phyloP scores from a whole-genome alignment of 2,113 vertebrate genomes.

The Glaucomys volans region DNA sequence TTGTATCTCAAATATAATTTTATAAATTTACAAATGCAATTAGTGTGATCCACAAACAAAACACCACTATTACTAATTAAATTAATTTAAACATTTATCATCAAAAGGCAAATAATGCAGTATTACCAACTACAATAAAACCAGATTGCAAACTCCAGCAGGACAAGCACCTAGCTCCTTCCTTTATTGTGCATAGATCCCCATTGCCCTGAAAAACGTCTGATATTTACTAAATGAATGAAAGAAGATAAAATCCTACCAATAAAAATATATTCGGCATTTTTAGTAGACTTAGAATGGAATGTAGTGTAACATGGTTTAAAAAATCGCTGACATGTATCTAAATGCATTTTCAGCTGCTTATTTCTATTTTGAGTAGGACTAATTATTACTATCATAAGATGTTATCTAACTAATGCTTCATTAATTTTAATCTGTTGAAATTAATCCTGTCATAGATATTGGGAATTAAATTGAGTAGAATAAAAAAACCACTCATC shows the following conservation, averaged over 20 bases:
- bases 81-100: background rate
- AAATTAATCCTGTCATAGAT: background rate
- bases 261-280: background rate
- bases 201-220: background rate
- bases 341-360: background rate
- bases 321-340: background rate
- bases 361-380: conserved; percentile 10
- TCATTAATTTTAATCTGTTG: conserved; percentile 44
- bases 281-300: background rate
- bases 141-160: background rate
- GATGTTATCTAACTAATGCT: background rate
- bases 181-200: background rate
- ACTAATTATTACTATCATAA: background rate
- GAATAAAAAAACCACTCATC: background rate
- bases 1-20: background rate
- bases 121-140: background rate
- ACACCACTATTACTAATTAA: background rate
- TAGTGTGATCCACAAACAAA: background rate
- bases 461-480: background rate
- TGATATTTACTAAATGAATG: background rate
- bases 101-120: background rate
- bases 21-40: background rate
- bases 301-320: background rate
- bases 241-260: background rate
- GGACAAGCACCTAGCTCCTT: background rate